Base-by-base conservation (phyloP, 1,140 invertebrate species). In the Cotesia typhae region DNA sequence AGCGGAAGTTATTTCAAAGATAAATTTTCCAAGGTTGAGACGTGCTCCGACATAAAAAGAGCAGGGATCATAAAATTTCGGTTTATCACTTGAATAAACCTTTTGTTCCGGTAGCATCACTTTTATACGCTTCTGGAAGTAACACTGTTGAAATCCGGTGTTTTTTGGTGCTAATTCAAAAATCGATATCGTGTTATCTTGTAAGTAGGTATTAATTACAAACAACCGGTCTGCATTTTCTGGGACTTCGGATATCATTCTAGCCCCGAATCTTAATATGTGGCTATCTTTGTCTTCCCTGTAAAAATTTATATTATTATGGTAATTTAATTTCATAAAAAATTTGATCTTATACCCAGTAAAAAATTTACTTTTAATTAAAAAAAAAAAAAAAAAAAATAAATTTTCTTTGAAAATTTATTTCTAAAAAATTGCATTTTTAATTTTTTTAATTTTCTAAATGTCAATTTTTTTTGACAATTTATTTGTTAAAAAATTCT, bases 31-130 rank as follows among this genome's bases (percentile, higher is more conserved):
- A 20, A 97, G 89, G 41, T 90, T 90, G 9, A 97, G 76, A 28
- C 87, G 88, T 35, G 92, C 91, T 36, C 95, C 95, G 6, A 97
- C 89, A 84, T 91, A 97, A 83, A 97, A 92, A 81, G 97, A 91
- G 73, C 90, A 84, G 3, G 94, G 89, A 1, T 89, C 88, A 80
- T 94, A 96, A 74, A 91, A 92, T 60, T 91, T 87, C 0, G 94
- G 94, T 71, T 92, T 88, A 77, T 90, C 85, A 12, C 88, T 91
- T 3, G 89, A 88, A 70, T 89, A 93, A 73, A 90, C 89, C 74
- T 92, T 86, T 81, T 95, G 92, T 28, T 91, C 91, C 0, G 95
- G 95, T 70, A 95, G 84, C 78, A 91, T 90, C 4, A 96, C 89
- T 72, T 90, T 87, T 78, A 81, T 53, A 86, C 86, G 67, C 91